Conservation (phyloP, 23 tunicate genomes). For the Aplidium turbinatum region DNA sequence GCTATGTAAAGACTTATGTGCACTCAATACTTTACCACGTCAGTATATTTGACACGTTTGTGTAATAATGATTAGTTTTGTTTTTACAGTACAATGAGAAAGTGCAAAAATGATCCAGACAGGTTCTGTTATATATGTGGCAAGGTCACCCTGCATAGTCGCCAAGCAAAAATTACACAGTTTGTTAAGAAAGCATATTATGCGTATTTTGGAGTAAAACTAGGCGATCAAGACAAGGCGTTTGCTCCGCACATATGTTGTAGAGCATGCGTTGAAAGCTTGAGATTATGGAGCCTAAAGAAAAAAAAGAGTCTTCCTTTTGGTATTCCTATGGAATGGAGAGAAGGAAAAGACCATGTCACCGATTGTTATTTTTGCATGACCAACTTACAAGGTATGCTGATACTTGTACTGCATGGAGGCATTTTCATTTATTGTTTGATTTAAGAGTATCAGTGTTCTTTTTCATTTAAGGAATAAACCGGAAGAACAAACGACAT, state of each 20-base stretch:
- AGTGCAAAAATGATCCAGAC: no score
- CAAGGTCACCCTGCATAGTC: no score
- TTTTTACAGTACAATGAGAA: no score
- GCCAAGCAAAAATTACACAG: no score
- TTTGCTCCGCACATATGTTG: conserved; percentile 15
- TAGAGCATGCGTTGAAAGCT: conserved; percentile 29
- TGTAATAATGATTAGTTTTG: no score
- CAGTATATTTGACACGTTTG: no score
- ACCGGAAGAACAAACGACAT: conserved; percentile 11
- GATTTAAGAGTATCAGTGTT: conserved; percentile 4
- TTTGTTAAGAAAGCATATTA: no score
- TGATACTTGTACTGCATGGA: not conserved
- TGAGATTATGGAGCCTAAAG: conserved; percentile 30
- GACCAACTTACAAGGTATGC: conserved; percentile 37
- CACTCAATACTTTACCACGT: no score
- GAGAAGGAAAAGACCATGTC: conserved; percentile 39
- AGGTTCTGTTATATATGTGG: no score
- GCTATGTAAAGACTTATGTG: no score
- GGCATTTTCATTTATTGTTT: conserved; percentile 12
- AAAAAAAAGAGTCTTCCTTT: conserved; percentile 30
- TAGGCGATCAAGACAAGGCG: not conserved
- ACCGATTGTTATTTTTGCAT: conserved; percentile 35
- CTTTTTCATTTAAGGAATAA: conserved; percentile 22
- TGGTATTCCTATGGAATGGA: conserved; percentile 40
- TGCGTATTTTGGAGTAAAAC: not conserved